Percentiles rank a stretch among this genome's conserved stretches.
phyloP scores from a whole-genome alignment of 2,113 vertebrate genomes.

The Triplophysa tibetana region DNA sequence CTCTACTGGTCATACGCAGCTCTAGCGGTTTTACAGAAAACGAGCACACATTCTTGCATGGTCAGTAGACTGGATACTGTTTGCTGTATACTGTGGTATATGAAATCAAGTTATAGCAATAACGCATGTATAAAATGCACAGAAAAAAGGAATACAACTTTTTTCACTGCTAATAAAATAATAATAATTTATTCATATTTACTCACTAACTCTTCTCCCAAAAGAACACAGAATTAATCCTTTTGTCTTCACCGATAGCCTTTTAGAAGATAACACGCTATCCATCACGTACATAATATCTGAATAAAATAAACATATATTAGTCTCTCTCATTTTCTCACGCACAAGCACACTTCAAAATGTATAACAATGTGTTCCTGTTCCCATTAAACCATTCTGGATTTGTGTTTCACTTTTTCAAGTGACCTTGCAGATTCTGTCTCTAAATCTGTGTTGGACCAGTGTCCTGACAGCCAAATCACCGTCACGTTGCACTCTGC shows the following conservation, averaged over 20 bases:
- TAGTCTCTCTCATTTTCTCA: too few species aligned
- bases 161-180: constrained; percentile 6
- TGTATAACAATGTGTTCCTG: not conserved
- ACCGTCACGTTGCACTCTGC: too few species aligned
- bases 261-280: constrained; percentile 1
- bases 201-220: not conserved
- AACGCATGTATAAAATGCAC: not conserved
- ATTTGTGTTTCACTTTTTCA: too few species aligned
- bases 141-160: not conserved
- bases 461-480: too few species aligned
- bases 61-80: too few species aligned
- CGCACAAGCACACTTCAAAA: not conserved
- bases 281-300: not conserved
- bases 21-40: too few species aligned
- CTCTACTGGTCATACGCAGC: constrained; percentile 58
- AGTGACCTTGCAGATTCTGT: too few species aligned
- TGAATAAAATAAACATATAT: not conserved
- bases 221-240: not conserved
- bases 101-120: too few species aligned
- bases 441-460: too few species aligned
- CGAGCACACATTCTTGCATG: too few species aligned
- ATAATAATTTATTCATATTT: constrained; percentile 35
- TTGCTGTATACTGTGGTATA: too few species aligned
- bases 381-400: not conserved
- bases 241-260: not conserved